phyloP scores from a whole-genome alignment of 2,797 vertebrate species.

The Gymnoscopelus microlampas region DNA sequence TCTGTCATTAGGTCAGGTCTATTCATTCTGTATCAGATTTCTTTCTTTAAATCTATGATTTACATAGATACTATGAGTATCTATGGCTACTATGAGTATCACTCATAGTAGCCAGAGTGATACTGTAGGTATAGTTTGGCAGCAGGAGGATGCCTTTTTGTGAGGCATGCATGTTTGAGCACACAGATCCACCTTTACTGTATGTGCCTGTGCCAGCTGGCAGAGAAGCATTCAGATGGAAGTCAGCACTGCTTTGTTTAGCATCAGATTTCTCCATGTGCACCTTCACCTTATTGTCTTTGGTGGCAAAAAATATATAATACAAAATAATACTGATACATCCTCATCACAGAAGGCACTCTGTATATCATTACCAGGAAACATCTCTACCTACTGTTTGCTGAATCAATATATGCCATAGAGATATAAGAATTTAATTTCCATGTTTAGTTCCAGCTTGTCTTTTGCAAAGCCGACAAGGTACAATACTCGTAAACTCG shows the following conservation, averaged over 20 bases:
- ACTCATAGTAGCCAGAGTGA: too few relatives aligned
- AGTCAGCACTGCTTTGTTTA: conserved; percentile 60
- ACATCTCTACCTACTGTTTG: conserved; percentile 46
- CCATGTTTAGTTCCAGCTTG: conserved; percentile 44
- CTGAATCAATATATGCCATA: conserved; percentile 39
- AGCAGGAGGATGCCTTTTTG: conserved; percentile 31
- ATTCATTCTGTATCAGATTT: too few relatives aligned
- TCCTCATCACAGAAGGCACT: conserved; percentile 54
- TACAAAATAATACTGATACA: conserved; percentile 39
- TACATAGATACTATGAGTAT: too few relatives aligned
- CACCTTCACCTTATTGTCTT: conserved; percentile 48
- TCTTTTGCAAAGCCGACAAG: conserved; percentile 35
- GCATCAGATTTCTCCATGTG: conserved; percentile 51
- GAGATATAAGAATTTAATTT: conserved; percentile 53
- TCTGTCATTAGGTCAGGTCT: too few relatives aligned
- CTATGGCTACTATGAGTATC: too few relatives aligned
- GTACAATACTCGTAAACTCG: conserved; percentile 39
- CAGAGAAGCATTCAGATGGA: conserved; percentile 47
- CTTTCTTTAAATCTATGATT: too few relatives aligned
- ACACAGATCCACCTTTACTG: background rate
- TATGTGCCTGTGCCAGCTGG: conserved; percentile 12
- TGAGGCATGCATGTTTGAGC: conserved; percentile 10
- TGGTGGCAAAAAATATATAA: conserved; percentile 16
- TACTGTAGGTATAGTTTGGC: conserved; percentile 3
- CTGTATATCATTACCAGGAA: conserved; percentile 61